Percentiles rank a stretch among this genome's conserved stretches.
phyloP scores from a whole-genome alignment of 2,113 vertebrate species.

The Chaetura pelagica region DNA sequence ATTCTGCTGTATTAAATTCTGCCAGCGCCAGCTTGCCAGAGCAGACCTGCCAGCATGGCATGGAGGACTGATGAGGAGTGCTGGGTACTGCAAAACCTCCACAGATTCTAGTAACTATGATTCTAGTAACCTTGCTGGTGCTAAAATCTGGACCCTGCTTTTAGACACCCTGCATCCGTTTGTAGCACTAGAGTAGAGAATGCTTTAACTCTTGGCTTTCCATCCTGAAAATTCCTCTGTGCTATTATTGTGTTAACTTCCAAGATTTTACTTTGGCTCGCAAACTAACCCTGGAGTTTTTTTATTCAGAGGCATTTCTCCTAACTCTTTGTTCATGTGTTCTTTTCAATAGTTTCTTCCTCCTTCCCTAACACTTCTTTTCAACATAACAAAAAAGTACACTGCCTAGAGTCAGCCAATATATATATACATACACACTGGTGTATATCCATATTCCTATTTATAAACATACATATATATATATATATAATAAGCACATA shows the following conservation, averaged over 20 bases:
- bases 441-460: no score
- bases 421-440: no score
- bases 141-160: background rate
- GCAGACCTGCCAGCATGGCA: background rate
- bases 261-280: background rate
- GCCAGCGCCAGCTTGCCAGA: background rate
- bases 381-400: background rate
- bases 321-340: background rate
- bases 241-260: background rate
- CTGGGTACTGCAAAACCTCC: background rate
- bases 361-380: background rate
- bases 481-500: background rate
- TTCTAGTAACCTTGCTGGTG: background rate
- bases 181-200: background rate
- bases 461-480: no score
- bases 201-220: background rate
- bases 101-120: background rate
- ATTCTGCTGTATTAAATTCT: background rate
- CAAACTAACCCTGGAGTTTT: background rate
- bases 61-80: fast-evolving
- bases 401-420: background rate
- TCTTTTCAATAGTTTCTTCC: background rate
- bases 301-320: background rate
- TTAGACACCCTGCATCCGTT: background rate
- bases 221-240: background rate